phyloP scores from a whole-genome alignment of 2,797 vertebrate genomes.

The Aphelocoma californica region DNA sequence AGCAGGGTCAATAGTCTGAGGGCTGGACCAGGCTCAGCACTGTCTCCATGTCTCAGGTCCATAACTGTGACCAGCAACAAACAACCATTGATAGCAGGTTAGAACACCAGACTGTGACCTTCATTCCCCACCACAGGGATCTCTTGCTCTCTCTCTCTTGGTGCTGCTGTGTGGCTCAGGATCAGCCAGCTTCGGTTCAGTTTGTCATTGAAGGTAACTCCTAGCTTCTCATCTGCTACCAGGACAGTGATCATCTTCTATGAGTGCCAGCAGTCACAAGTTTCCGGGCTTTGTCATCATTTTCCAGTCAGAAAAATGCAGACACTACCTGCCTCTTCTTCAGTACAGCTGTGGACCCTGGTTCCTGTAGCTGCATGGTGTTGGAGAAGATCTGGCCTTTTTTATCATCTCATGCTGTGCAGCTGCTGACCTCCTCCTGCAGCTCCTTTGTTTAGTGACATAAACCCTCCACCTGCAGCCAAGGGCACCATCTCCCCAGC shows the following conservation, averaged over 20 bases:
- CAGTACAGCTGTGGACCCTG: background rate
- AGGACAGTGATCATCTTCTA: background rate
- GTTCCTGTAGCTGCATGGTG: background rate
- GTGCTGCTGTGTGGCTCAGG: background rate
- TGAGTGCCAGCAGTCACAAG: background rate
- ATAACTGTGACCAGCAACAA: background rate
- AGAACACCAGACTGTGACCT: background rate
- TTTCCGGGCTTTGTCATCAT: background rate
- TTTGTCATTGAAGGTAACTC: background rate
- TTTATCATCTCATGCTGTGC: background rate
- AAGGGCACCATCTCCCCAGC: background rate
- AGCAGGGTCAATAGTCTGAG: background rate
- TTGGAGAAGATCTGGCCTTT: background rate
- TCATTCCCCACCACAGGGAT: accelerated
- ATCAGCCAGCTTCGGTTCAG: background rate
- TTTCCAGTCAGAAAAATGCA: background rate
- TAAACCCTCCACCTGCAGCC: background rate
- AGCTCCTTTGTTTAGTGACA: background rate
- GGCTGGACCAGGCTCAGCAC: background rate
- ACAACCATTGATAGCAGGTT: background rate
- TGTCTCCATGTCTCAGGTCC: accelerated
- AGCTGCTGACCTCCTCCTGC: background rate
- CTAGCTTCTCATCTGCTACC: background rate
- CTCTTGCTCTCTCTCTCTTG: background rate
- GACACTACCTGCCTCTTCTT: background rate